phyloP scores from a whole-genome alignment of 2,113 vertebrate genomes.

The Charadrius vociferus region DNA sequence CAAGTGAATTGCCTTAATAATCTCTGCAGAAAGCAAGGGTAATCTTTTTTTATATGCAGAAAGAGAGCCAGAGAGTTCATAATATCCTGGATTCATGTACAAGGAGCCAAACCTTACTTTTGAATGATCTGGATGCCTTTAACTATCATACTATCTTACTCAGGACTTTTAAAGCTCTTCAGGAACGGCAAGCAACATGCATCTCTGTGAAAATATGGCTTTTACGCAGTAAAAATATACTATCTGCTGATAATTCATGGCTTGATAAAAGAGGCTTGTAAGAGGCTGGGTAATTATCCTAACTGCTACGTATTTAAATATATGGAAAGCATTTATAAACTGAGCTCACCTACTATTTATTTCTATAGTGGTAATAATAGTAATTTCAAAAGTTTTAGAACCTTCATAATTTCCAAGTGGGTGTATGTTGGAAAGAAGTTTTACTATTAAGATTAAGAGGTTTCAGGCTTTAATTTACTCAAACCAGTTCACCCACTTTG shows the following conservation, averaged over 20 bases:
- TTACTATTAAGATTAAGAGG: not conserved
- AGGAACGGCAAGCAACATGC: not conserved
- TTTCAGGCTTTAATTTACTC: not conserved
- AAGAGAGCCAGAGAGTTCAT: not conserved
- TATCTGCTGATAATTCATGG: not conserved
- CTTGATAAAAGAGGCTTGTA: not conserved
- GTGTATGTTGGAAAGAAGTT: not conserved
- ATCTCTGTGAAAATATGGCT: not conserved
- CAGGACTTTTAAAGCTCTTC: not conserved
- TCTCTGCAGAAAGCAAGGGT: conserved; percentile 32
- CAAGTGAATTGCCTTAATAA: conserved; percentile 59
- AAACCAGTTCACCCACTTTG: not conserved
- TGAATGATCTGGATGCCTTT: not conserved
- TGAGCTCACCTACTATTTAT: not conserved
- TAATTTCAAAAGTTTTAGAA: conserved; percentile 1
- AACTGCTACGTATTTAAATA: not conserved
- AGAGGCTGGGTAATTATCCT: not conserved
- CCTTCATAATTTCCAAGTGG: not conserved
- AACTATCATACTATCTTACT: not conserved
- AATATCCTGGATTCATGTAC: not conserved
- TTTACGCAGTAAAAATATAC: not conserved
- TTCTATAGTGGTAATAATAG: not conserved
- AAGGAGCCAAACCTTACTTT: not conserved
- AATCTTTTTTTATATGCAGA: not conserved
- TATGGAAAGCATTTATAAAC: conserved; percentile 17